Percentiles rank a stretch among this genome's conserved stretches.
Evolutionary conservation across 2,888 invertebrate species (phyloP).

Genomic region (Pammene fasciana): DNA sequence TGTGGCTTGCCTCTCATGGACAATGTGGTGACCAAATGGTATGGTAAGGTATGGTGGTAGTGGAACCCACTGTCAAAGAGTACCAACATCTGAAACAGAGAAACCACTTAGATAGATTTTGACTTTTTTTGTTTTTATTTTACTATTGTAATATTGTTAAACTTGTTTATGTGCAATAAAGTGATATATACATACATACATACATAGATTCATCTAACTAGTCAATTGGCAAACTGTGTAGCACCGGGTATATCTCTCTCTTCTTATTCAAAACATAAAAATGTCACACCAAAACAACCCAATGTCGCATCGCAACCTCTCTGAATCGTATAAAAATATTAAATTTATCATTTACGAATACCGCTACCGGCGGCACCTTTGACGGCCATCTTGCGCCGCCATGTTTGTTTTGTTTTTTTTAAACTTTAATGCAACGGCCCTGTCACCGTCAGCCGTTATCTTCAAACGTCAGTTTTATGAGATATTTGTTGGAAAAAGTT

Average conservation of each 20-base stretch:
- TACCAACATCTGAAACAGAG: too few relatives aligned
- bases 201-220: too few relatives aligned
- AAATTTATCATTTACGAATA: slow-evolving; percentile 82
- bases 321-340: slow-evolving; percentile 75
- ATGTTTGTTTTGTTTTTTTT: slow-evolving; percentile 75
- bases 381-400: slow-evolving; percentile 75
- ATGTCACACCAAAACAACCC: slow-evolving; percentile 58
- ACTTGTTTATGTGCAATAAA: too few relatives aligned
- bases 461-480: slow-evolving; percentile 50
- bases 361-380: slow-evolving; percentile 80
- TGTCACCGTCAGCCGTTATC: slow-evolving; percentile 76
- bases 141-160: too few relatives aligned
- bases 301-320: slow-evolving; percentile 54
- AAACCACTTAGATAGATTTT: too few relatives aligned
- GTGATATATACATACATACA: too few relatives aligned
- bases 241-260: background rate
- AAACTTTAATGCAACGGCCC: slow-evolving; percentile 73
- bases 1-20: too few relatives aligned
- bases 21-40: too few relatives aligned
- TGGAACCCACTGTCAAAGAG: too few relatives aligned
- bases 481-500: slow-evolving; percentile 54
- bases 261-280: background rate
- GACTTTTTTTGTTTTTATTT: too few relatives aligned
- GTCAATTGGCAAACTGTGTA: background rate
- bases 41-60: too few relatives aligned